Base-by-base conservation (phyloP, 2,888 invertebrate genomes). In the Salticus scenicus region DNA sequence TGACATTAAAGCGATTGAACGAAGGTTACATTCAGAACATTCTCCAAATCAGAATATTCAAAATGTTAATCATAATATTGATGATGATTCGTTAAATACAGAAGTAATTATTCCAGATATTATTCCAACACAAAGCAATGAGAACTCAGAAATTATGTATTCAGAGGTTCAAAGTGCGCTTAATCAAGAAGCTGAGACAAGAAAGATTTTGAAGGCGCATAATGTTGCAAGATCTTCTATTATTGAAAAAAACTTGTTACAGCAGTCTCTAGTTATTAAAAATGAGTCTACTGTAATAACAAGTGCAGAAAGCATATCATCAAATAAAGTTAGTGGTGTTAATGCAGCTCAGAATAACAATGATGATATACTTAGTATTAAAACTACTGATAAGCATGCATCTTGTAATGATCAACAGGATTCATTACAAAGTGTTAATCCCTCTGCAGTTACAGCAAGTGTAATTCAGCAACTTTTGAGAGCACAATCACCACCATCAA, bases 1-100 rank as follows among this genome's bases (percentile, higher is more conserved):
- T 7, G 86, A 86, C 8, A 86, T 86, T 7, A 86, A 86, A 67
- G 86, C 80, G n/a, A 75, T 86, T 51, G 86, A 86, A n/a, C 83
- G 77, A 28, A 57, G 73, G 24, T 24, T 84, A 17, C 64, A 73
- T 28, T 67, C 73, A 0, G 77, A 84, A 30, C 82, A 83, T 2
- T 71, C 76, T 31, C 24, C 41, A 27, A 64, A 47, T 70, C 51
- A 66, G 14, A 42, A 28, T 30, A 37, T 73, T 63, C 71, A 76
- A 17, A 42, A 33, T 41, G 37, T 76, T n/a, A 66, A 67, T 30
- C 66, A 76, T 71, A n/a, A 37, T n/a, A 20, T 78, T 2, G 51
- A 67, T 24, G 20, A 72, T 33, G 27, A 72, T 24, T 0, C 67
- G 5, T 31, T 76, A 67, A 64, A 57, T 57, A 28, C 69, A 28